Conservation (phyloP, 2,797 vertebrate species). For the Anolis apletophallus region DNA sequence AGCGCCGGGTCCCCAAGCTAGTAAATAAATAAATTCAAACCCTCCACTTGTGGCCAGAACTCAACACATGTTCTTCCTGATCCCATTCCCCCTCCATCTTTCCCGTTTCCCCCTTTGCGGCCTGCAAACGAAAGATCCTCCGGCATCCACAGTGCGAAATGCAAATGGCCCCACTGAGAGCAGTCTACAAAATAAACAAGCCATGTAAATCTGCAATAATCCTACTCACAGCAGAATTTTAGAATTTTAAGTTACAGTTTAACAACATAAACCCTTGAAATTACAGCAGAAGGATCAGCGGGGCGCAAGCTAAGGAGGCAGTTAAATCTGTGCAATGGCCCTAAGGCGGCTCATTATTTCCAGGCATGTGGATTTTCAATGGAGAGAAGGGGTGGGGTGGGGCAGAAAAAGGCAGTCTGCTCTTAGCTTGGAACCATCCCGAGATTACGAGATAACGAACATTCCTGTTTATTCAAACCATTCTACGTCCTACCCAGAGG, state of each 20-base stretch:
- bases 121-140: background rate
- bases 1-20: too few species aligned
- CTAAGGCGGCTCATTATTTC: background rate
- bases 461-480: slow-evolving; percentile 13
- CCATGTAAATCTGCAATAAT: background rate
- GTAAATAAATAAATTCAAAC: too few species aligned
- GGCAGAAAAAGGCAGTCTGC: background rate
- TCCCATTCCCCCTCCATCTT: background rate
- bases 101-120: too few species aligned
- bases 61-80: too few species aligned
- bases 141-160: too few species aligned
- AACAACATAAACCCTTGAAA: background rate
- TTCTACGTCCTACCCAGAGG: background rate
- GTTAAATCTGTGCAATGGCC: background rate
- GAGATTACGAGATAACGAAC: background rate
- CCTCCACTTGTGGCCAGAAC: too few species aligned
- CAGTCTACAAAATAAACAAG: background rate
- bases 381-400: background rate
- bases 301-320: background rate
- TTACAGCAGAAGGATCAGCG: background rate
- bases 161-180: too few species aligned
- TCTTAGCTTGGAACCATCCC: background rate
- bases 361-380: background rate
- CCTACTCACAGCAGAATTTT: background rate
- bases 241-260: background rate